A percentile compares a stretch with the other conserved stretches of the same genome.
These are phyloP conservation scores for Loxodonta africana DNA, from an alignment of 2,113 vertebrate species.

Conservation along the genomic window DNA sequence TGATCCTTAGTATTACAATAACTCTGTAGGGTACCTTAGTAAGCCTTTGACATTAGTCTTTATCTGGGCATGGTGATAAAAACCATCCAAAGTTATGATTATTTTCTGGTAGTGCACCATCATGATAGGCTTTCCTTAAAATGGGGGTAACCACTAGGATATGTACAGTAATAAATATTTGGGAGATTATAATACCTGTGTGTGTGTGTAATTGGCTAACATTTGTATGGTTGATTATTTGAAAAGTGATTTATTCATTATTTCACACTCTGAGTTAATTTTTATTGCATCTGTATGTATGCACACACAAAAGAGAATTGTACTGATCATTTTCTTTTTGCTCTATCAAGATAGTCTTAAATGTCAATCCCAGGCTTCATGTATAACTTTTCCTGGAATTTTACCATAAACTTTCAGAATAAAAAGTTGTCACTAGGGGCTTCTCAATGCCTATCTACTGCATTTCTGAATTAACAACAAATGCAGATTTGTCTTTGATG, in stretches of 20 bases:
- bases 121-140: not conserved
- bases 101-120: not conserved
- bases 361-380: slow-evolving; percentile 18
- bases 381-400: not conserved
- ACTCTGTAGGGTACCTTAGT: not conserved
- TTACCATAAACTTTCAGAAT: slow-evolving; percentile 70
- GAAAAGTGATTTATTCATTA: not conserved
- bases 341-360: slow-evolving; percentile 3
- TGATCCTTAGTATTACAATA: not conserved
- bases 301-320: not conserved
- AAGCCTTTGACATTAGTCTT: not conserved
- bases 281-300: not conserved
- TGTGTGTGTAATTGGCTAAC: not conserved
- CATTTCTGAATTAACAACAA: slow-evolving; percentile 86
- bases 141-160: not conserved
- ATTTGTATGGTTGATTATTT: not conserved
- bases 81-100: not conserved
- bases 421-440: slow-evolving; percentile 66
- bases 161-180: not conserved
- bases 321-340: not conserved
- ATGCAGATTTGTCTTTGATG: slow-evolving; percentile 86
- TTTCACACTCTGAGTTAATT: not conserved
- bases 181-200: not conserved
- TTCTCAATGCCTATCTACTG: slow-evolving; percentile 77
- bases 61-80: not conserved